Evolutionary conservation across 2,113 vertebrate genomes (phyloP).

Genomic region (Acanthochromis polyacanthus): DNA sequence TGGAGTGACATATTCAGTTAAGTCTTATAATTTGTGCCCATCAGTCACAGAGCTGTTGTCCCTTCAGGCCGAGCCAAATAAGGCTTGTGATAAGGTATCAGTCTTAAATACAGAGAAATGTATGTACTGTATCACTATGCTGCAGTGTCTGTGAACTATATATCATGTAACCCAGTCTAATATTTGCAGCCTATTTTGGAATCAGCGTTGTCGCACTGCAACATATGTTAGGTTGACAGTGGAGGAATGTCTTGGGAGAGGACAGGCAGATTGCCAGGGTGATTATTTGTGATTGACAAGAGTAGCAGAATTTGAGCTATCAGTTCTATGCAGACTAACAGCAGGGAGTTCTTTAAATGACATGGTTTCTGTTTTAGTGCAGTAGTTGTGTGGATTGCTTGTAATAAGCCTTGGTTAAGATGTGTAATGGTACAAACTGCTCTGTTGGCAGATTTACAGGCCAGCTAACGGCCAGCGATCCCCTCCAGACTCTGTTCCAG

Average conservation of each 20-base stretch:
- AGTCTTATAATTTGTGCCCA: neutral
- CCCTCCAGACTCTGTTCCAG: slow-evolving; percentile 94
- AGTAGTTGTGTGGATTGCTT: neutral
- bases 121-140: neutral
- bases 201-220: neutral
- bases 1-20: neutral
- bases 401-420: neutral
- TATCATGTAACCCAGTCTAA: slow-evolving; percentile 17
- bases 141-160: neutral
- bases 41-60: neutral
- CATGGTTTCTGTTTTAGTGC: slow-evolving; percentile 1
- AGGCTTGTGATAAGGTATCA: neutral
- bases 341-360: slow-evolving; percentile 4
- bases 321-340: neutral
- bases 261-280: neutral
- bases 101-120: neutral
- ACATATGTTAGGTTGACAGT: slow-evolving; percentile 15
- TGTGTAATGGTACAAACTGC: slow-evolving; percentile 28
- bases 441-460: slow-evolving; percentile 89
- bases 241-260: slow-evolving; percentile 26
- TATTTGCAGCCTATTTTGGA: slow-evolving; percentile 41
- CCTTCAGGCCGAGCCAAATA: neutral
- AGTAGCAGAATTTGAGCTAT: slow-evolving; percentile 35
- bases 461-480: slow-evolving; percentile 87
- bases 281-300: slow-evolving; percentile 44